phyloP scores from a whole-genome alignment of 92 coral and sea anemone genomes.

The Umimayanthus chanpuru region DNA sequence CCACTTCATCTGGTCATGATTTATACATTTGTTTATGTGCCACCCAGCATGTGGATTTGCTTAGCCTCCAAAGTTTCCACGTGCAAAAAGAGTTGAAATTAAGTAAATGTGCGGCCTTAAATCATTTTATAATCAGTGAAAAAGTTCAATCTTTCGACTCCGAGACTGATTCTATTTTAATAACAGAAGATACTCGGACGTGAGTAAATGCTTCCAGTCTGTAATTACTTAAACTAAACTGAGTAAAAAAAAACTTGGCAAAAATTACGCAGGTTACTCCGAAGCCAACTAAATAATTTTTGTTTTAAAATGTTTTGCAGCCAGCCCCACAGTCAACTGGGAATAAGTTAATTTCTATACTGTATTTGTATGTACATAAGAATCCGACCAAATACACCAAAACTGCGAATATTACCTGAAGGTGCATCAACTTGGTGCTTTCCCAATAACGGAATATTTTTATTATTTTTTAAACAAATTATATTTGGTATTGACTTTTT shows the following conservation, averaged over 20 bases:
- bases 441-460: too few species aligned
- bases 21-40: neutral
- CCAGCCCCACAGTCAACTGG: too few species aligned
- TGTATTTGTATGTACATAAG: too few species aligned
- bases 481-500: too few species aligned
- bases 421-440: too few species aligned
- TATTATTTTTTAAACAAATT: too few species aligned
- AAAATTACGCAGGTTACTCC: neutral
- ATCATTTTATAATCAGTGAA: neutral
- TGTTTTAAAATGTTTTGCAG: neutral
- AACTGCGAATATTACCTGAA: too few species aligned
- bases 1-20: neutral
- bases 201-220: neutral
- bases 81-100: neutral
- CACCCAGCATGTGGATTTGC: conserved; percentile 15
- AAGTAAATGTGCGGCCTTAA: neutral
- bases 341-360: too few species aligned
- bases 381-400: too few species aligned
- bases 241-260: too few species aligned
- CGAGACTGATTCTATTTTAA: neutral
- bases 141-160: neutral
- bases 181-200: neutral
- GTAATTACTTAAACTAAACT: neutral
- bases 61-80: neutral
- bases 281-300: neutral